Evolutionary conservation across 2,888 invertebrate genomes (phyloP).

Genomic region (Agrypnus murinus): DNA sequence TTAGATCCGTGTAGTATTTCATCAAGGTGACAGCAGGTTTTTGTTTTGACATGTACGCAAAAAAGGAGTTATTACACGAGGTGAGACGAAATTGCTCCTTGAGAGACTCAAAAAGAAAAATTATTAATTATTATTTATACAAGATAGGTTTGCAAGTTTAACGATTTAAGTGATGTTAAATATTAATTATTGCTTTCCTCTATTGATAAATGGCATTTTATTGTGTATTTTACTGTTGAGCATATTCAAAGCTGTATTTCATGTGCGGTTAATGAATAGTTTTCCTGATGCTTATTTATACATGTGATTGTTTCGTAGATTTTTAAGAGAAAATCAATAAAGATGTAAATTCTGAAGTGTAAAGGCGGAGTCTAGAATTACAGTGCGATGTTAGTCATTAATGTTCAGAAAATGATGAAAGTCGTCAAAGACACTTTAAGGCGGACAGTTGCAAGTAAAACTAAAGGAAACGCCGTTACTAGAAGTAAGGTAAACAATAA

Average conservation of each 20-base stretch:
- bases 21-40: slow-evolving; percentile 23
- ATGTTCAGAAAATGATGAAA: no score
- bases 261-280: not conserved
- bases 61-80: no score
- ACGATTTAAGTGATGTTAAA: slow-evolving; percentile 27
- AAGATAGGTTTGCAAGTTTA: not conserved
- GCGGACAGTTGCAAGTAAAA: no score
- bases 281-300: slow-evolving; percentile 1
- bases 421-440: no score
- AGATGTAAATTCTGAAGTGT: no score
- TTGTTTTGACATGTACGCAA: no score
- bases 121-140: not conserved
- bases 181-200: slow-evolving; percentile 37
- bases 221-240: slow-evolving; percentile 7
- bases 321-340: not conserved
- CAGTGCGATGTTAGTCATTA: no score
- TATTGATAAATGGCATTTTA: slow-evolving; percentile 25
- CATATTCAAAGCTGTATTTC: not conserved
- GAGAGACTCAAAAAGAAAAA: no score
- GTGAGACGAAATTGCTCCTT: no score
- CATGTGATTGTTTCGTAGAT: slow-evolving; percentile 1
- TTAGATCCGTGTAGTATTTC: slow-evolving; percentile 41
- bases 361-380: no score
- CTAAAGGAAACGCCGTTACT: no score
- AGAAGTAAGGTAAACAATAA: no score